Evolutionary conservation across 2,888 invertebrate species (phyloP).

Genomic region (Mimumesa dahlbomi): DNA sequence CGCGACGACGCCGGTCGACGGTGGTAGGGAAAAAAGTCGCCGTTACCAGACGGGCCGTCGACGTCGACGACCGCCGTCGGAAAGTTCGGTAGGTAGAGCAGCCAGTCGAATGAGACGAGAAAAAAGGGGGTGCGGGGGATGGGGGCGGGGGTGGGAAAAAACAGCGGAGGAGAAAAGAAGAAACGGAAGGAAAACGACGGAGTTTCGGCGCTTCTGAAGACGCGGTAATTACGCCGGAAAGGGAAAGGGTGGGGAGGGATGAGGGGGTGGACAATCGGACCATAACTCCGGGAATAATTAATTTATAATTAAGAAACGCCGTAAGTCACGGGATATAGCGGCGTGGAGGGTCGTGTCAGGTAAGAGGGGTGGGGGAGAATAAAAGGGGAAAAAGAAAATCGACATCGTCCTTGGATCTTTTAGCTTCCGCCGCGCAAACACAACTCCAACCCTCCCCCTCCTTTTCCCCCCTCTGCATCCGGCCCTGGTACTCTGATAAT

Average conservation of each 20-base stretch:
- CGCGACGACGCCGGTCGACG: no score
- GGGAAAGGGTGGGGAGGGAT: slow-evolving; percentile 14
- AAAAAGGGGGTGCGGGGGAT: background rate
- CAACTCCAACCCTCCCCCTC: no score
- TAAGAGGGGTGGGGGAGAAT: background rate
- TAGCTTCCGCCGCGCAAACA: no score
- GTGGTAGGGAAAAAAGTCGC: no score
- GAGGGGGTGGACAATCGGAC: slow-evolving; percentile 49
- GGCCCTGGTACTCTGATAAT: slow-evolving; percentile 17
- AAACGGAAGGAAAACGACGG: background rate
- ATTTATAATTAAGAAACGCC: slow-evolving; percentile 66
- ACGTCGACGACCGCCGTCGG: no score
- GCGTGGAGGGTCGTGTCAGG: background rate
- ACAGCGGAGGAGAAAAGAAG: background rate
- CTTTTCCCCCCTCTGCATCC: slow-evolving; percentile 6
- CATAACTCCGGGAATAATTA: slow-evolving; percentile 64
- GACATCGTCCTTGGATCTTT: no score
- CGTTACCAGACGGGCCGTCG: no score
- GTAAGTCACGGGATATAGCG: slow-evolving; percentile 26
- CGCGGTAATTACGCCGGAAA: slow-evolving; percentile 54
- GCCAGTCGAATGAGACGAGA: no score
- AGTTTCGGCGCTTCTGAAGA: slow-evolving; percentile 41
- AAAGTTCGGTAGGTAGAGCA: no score
- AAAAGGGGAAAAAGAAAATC: background rate
- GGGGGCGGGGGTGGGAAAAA: background rate